These are phyloP conservation scores for Gymnocephalus cernua DNA, from an alignment of 2,113 vertebrate species.

Conservation along the genomic window DNA sequence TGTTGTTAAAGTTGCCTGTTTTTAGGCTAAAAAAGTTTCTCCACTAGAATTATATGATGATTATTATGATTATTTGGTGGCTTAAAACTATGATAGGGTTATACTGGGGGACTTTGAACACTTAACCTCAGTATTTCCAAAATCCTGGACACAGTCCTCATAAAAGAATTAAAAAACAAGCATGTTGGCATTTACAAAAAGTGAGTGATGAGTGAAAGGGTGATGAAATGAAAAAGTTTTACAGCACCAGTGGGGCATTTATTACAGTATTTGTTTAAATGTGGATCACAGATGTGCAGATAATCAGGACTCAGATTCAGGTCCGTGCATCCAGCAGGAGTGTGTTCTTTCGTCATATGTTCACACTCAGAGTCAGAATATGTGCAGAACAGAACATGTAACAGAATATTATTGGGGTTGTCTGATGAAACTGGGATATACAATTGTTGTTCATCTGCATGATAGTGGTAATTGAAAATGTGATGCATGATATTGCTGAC, in stretches of 20 bases:
- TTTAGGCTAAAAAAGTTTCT: background rate
- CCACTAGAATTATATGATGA: background rate
- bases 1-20: background rate
- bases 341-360: background rate
- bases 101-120: background rate
- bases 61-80: background rate
- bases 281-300: background rate
- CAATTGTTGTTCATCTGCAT: background rate
- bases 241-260: too few relatives aligned
- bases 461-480: background rate
- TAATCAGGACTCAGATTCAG: background rate
- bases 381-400: background rate
- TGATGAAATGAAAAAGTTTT: too few relatives aligned
- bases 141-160: background rate
- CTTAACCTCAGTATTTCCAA: background rate
- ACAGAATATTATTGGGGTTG: background rate
- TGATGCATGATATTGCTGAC: background rate
- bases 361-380: background rate
- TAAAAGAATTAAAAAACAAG: background rate
- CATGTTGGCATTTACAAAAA: too few relatives aligned
- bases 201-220: too few relatives aligned
- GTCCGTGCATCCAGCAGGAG: background rate
- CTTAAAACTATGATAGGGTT: background rate
- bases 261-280: background rate
- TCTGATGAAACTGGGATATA: background rate